phyloP scores from a whole-genome alignment of 1,140 invertebrate species.

The Mesaphorura yosii region DNA sequence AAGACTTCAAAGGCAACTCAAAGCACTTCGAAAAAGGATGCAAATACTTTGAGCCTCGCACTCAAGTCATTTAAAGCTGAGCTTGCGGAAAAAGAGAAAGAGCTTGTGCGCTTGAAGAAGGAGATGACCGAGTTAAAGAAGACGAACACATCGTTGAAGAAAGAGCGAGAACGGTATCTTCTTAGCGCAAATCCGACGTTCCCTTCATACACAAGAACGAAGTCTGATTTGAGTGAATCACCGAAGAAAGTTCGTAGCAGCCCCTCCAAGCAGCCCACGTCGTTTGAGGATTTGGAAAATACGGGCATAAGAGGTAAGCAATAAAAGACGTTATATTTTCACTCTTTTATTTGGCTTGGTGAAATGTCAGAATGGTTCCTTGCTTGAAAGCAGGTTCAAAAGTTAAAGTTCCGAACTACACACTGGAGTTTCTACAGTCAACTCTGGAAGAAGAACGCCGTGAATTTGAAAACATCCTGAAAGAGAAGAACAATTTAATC shows the following conservation, averaged over 20 bases:
- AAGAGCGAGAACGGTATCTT: conserved; percentile 13
- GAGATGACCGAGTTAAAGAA: conserved; percentile 7
- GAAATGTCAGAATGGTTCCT: background rate
- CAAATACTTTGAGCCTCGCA: conserved; percentile 7
- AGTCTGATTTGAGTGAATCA: conserved; percentile 3
- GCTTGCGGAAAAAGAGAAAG: conserved; percentile 16
- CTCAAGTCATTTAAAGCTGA: conserved; percentile 13
- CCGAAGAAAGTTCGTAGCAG: background rate
- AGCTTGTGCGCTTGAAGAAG: conserved; percentile 5
- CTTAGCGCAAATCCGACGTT: background rate
- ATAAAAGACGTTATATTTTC: background rate
- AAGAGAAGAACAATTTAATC: conserved; percentile 11
- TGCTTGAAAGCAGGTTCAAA: background rate
- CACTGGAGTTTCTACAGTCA: conserved; percentile 9
- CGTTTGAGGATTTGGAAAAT: background rate
- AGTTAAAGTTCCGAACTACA: background rate
- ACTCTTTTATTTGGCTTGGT: background rate
- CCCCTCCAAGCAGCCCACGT: background rate
- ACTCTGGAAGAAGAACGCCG: conserved; percentile 18
- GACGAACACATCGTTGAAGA: conserved; percentile 12
- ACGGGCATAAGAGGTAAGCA: background rate
- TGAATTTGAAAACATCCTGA: conserved; percentile 20
- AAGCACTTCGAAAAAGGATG: conserved; percentile 3
- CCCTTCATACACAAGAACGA: background rate
- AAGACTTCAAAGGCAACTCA: background rate